Evolutionary conservation across 2,113 vertebrate genomes (phyloP), one percentile per base, ranked within the genome.

Genomic region (Aptenodytes forsteri): DNA sequence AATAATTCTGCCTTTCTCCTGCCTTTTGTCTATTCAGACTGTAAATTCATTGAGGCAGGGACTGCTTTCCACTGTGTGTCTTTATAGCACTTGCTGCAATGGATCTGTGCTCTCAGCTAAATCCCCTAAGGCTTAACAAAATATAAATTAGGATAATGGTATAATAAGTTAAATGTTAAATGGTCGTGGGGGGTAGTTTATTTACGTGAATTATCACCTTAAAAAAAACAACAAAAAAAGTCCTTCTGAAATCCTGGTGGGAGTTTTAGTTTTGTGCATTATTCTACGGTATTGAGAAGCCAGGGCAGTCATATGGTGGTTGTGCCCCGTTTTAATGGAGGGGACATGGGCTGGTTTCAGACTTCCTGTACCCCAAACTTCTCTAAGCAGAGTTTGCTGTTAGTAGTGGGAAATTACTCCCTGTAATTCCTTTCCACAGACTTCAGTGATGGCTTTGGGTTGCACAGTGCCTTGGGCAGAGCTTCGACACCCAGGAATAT

Each of bases 1-100:
- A 94, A 94, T 97, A 97, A 94, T 94, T 96, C 91, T 95, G 92
- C 91, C 49, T 96, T 96, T 96, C 93, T 96, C 93, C 89, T 94
- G 89, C 93, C 93, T 97, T 97, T 97, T 97, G 94, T 97, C 87
- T 96, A 47, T 95, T 96, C 86, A 94, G 83, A 91, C 86, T 94
- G 89, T 95, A 97, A 96, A 96, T 96, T 94, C 89, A 73, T 94
- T 94, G 95, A 85, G 85, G 94, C 84, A 83, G 85, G 70, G 89
- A 29, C 73, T 83, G 81, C 89, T 83, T 95, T 94, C 91, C 97
- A 87, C 89, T 69, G 56, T 72, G 50, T 79, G 80, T 59, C 92
- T 95, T 97, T 95, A 96, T 75, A 94, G 62, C 89, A 76, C 84
- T 96, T 81, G 65, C 72, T 93, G 71, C 94, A 93, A 42, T 94